These are phyloP conservation scores for Mesocricetus auratus DNA, from an alignment of 2,113 vertebrate genomes.

Conservation along the genomic window DNA sequence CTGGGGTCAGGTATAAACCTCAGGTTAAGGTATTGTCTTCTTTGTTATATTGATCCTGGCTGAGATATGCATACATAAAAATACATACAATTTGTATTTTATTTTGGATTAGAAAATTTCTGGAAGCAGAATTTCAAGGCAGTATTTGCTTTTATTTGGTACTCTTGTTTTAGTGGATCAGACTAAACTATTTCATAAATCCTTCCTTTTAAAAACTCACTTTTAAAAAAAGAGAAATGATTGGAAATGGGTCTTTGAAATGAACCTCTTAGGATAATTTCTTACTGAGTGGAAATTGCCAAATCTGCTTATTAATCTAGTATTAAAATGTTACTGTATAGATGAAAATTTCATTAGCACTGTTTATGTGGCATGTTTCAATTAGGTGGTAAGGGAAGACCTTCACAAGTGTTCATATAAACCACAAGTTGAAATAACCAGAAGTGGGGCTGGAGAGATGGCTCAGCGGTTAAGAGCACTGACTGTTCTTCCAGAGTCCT, in stretches of 20 bases:
- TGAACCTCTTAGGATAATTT: constrained; percentile 42
- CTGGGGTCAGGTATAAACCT: not conserved
- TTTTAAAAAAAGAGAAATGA: not conserved
- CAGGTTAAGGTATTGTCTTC: not conserved
- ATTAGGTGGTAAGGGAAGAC: not conserved
- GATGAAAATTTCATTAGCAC: constrained; percentile 50
- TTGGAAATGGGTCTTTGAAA: constrained; percentile 59
- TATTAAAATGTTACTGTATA: not conserved
- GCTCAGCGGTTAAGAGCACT: too few relatives aligned
- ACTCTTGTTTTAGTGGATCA: constrained; percentile 38
- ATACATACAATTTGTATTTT: not conserved
- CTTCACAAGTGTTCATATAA: not conserved
- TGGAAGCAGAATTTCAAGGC: constrained; percentile 7
- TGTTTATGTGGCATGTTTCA: constrained; percentile 19
- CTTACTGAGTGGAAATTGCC: constrained; percentile 32
- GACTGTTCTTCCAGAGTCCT: too few relatives aligned
- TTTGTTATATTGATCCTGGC: constrained; percentile 7
- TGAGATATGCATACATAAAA: not conserved
- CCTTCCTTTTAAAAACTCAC: constrained; percentile 7
- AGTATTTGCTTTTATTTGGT: constrained; percentile 55
- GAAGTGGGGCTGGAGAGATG: too few relatives aligned
- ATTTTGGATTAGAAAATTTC: constrained; percentile 58
- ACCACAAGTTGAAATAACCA: not conserved
- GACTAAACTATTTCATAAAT: constrained; percentile 54
- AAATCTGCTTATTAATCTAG: not conserved